phyloP scores from a whole-genome alignment of 2,888 invertebrate species.

The Drosophila eohydei region DNA sequence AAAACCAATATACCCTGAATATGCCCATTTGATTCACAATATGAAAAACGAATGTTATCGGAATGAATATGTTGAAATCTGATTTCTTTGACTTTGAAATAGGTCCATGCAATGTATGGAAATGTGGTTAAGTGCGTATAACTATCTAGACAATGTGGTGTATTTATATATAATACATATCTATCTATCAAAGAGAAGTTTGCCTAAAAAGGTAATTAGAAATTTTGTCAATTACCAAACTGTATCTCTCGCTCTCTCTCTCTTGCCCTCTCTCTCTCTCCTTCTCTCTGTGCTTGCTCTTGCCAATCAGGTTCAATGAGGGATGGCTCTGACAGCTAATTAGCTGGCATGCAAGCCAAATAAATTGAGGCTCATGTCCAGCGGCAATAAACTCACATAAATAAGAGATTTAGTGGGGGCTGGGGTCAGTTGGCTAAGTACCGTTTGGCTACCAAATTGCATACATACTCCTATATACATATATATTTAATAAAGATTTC shows the following conservation, averaged over 20 bases:
- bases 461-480: background rate
- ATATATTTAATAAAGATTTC: constrained; percentile 35
- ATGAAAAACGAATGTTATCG: background rate
- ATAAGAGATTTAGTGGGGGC: constrained; percentile 3
- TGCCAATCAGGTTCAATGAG: constrained; percentile 15
- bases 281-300: too few species aligned
- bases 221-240: background rate
- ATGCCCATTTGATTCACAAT: too few species aligned
- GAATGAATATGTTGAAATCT: background rate
- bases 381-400: constrained; percentile 21
- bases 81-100: background rate
- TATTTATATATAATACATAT: background rate
- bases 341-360: constrained; percentile 38
- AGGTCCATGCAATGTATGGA: background rate
- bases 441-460: background rate
- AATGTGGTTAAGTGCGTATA: too few species aligned
- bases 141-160: background rate
- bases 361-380: constrained; percentile 31
- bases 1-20: background rate
- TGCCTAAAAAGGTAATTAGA: constrained; percentile 5
- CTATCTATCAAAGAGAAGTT: constrained; percentile 3
- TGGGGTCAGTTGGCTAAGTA: background rate
- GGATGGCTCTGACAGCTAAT: constrained; percentile 47
- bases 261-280: background rate
- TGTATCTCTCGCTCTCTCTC: background rate